Percentiles rank a stretch among this genome's conserved stretches.
These are phyloP conservation scores for Microtus californicus DNA, from an alignment of 2,797 vertebrate genomes.

Conservation along the genomic window DNA sequence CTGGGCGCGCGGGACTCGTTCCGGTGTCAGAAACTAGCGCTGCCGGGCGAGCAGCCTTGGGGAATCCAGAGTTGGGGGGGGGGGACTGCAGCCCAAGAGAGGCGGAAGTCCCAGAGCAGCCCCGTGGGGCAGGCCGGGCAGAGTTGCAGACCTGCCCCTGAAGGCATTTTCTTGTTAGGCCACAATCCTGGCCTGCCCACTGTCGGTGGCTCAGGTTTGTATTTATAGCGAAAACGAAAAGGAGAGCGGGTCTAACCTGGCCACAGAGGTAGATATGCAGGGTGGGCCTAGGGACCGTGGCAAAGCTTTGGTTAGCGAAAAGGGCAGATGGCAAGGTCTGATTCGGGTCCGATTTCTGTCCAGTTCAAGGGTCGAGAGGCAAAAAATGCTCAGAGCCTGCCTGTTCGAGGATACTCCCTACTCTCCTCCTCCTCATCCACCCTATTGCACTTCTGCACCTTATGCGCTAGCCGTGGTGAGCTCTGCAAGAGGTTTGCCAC, in stretches of 20 bases:
- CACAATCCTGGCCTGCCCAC: neutral
- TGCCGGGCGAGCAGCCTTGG: neutral
- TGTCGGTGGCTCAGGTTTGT: neutral
- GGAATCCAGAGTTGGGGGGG: neutral
- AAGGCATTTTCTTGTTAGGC: slow-evolving; percentile 1
- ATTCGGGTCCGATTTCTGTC: neutral
- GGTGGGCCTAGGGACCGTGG: neutral
- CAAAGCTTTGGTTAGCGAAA: neutral
- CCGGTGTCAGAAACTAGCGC: slow-evolving; percentile 55
- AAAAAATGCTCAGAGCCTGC: neutral
- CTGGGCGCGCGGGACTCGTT: slow-evolving; percentile 70
- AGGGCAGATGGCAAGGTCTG: neutral
- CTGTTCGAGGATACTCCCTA: neutral
- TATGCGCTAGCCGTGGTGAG: neutral
- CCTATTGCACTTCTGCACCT: neutral
- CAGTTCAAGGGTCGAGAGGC: neutral
- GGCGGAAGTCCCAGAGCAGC: neutral
- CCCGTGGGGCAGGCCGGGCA: neutral
- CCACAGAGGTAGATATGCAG: neutral
- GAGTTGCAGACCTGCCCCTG: neutral
- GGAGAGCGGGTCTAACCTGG: neutral
- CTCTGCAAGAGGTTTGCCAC: neutral
- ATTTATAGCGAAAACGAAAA: slow-evolving; percentile 71
- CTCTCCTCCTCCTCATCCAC: neutral
- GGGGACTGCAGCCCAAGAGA: neutral